A percentile compares a stretch with the other conserved stretches of the same genome.
These are phyloP conservation scores for Camponotus fellah DNA, from an alignment of 2,888 invertebrate species.

Conservation along the genomic window DNA sequence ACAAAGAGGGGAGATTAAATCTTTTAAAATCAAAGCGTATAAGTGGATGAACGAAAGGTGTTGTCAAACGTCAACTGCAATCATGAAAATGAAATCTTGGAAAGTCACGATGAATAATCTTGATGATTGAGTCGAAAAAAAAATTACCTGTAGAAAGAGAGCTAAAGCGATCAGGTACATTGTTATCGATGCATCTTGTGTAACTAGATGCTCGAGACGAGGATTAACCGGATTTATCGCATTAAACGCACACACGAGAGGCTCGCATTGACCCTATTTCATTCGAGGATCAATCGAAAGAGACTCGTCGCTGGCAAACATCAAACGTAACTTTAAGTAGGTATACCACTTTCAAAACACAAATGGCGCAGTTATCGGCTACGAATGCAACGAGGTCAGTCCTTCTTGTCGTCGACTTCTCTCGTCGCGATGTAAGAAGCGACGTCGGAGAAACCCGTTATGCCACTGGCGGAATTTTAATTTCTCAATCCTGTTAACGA, in stretches of 20 bases:
- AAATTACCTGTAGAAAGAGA: not conserved
- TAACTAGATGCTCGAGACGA: not conserved
- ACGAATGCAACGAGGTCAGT: slow-evolving; percentile 69
- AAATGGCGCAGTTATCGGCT: slow-evolving; percentile 46
- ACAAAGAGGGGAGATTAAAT: not conserved
- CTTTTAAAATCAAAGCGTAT: not conserved
- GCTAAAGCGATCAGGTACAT: not conserved
- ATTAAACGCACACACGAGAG: not conserved
- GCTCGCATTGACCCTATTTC: not conserved
- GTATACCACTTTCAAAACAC: slow-evolving; percentile 44
- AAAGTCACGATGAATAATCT: not conserved
- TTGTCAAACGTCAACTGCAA: too few species aligned
- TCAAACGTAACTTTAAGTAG: slow-evolving; percentile 25
- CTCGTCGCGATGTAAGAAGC: slow-evolving; percentile 52
- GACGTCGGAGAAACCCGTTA: slow-evolving; percentile 71
- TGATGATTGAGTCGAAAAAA: not conserved
- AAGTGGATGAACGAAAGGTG: too few species aligned
- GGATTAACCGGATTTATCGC: not conserved
- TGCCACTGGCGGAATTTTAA: slow-evolving; percentile 72
- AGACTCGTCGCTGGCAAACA: not conserved
- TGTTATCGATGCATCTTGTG: not conserved
- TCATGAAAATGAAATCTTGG: not conserved
- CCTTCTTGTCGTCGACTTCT: slow-evolving; percentile 59
- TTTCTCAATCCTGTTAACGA: slow-evolving; percentile 74
- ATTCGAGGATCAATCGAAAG: not conserved